Base-by-base conservation (phyloP, 2,113 vertebrate genomes). In the Todiramphus saurophagus region DNA sequence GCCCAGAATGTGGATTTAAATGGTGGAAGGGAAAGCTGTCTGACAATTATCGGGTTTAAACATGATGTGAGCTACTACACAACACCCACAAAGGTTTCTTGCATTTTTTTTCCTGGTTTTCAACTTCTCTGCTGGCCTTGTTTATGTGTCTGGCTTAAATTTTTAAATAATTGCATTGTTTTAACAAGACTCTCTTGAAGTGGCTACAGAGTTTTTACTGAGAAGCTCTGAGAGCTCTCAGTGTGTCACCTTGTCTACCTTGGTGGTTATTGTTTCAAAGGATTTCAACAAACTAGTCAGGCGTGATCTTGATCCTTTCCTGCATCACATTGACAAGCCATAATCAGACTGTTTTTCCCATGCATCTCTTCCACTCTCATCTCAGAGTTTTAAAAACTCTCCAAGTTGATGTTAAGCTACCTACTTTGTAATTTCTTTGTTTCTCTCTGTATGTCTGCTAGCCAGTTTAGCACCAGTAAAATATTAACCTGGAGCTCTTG, bases 1-100 rank as follows among this genome's bases (percentile, higher is more conserved):
- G 23, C 58, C 21, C 53, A 56, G 33, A 35, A 16, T 3, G 3
- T 2, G 5, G 23, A 5, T 7, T 63, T 46, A 30, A 48, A 60
- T 0, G 0, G 5, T 9, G 19, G 7, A 39, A 51, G 33, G 0
- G 1, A 84, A 89, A 88, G 11, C 8, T 63, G n/a, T 8, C 39
- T 53, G n/a, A 4, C 16, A 87, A 73, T 87, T 59, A 30, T 56
- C 1, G 1, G 50, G 30, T 35, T 30, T 73, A 73, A 93, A 44
- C 11, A 31, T 0, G 1, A 2, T 10, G 5, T 58, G 27, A 87
- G 25, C 20, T 76, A 43, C 16, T 55, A 83, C 16, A 41, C 1
- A 39, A 27, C 10, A 50, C 13, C 14, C 48, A 43, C 6, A n/a
- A 59, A n/a, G 5, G 9, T 43, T 67, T 90, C 46, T 41, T 72